Evolutionary conservation across 2,888 invertebrate genomes (phyloP).

Genomic region (Pherbina coryleti): DNA sequence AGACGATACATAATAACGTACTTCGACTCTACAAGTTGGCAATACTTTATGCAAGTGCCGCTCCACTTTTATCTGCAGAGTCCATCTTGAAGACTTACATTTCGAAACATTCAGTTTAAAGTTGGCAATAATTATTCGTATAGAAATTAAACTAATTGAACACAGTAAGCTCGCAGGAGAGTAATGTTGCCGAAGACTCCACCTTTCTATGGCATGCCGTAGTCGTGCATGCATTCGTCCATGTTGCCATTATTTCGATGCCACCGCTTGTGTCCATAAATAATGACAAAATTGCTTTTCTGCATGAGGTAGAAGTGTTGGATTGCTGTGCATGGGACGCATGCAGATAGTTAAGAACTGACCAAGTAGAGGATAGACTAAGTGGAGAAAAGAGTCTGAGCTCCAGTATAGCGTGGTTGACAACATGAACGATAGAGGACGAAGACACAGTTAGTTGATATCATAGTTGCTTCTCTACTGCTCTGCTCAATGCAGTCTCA

Average conservation of each 20-base stretch:
- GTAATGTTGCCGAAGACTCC: background rate
- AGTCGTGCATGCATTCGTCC: constrained; percentile 28
- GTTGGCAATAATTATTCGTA: constrained; percentile 65
- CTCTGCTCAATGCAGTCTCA: too few relatives aligned
- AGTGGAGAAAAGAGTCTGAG: too few relatives aligned
- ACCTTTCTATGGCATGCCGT: constrained; percentile 44
- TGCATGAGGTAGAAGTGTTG: constrained; percentile 54
- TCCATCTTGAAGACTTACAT: constrained; percentile 37
- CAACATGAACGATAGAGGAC: too few relatives aligned
- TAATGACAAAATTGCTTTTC: constrained; percentile 67
- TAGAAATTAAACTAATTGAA: constrained; percentile 65
- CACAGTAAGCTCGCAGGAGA: constrained; percentile 58
- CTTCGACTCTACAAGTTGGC: too few relatives aligned
- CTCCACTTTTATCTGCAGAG: too few relatives aligned
- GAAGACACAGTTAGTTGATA: too few relatives aligned
- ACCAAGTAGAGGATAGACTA: background rate
- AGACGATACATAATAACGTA: too few relatives aligned
- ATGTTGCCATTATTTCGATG: constrained; percentile 31
- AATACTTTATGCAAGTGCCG: too few relatives aligned
- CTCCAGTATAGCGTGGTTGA: too few relatives aligned
- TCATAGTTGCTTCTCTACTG: too few relatives aligned
- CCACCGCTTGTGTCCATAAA: constrained; percentile 58
- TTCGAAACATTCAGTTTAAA: constrained; percentile 53
- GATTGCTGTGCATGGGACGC: background rate
- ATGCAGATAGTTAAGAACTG: background rate